phyloP scores from a whole-genome alignment of 1,140 invertebrate genomes.

The Thrips palmi region DNA sequence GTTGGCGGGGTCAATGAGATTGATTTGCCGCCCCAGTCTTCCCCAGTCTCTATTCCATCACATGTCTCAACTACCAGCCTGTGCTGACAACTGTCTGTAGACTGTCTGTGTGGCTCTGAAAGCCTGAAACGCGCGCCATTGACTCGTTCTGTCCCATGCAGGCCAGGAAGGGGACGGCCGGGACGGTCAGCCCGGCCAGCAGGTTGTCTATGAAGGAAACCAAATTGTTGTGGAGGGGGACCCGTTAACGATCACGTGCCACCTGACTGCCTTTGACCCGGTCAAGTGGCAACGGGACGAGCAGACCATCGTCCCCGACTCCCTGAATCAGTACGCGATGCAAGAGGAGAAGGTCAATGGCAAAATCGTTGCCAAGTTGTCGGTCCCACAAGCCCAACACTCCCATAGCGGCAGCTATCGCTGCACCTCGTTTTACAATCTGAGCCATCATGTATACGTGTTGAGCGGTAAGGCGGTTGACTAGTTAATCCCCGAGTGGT shows the following conservation, averaged over 20 bases:
- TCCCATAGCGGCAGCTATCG: slow-evolving; percentile 13
- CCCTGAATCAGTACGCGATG: slow-evolving; percentile 7
- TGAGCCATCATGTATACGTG: slow-evolving; percentile 13
- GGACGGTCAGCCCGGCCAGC: too few relatives aligned
- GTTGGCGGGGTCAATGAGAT: too few relatives aligned
- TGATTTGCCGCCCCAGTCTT: too few relatives aligned
- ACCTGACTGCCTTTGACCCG: slow-evolving; percentile 13
- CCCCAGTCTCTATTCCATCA: too few relatives aligned
- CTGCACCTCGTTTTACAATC: slow-evolving; percentile 13
- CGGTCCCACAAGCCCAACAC: slow-evolving; percentile 9
- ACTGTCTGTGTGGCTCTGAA: too few relatives aligned
- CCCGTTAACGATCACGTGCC: slow-evolving; percentile 14
- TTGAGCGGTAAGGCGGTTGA: slow-evolving; percentile 15
- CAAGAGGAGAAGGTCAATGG: slow-evolving; percentile 4
- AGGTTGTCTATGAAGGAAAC: slow-evolving; percentile 13
- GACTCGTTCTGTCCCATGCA: too few relatives aligned
- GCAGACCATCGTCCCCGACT: slow-evolving; percentile 2
- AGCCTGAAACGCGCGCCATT: too few relatives aligned
- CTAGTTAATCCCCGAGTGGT: too few relatives aligned
- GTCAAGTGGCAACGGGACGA: slow-evolving; percentile 15
- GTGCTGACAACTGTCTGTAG: too few relatives aligned
- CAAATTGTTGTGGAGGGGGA: slow-evolving; percentile 13
- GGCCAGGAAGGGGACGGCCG: too few relatives aligned
- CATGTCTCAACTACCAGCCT: too few relatives aligned
- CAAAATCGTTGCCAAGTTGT: slow-evolving; percentile 10